Conservation (phyloP, 2,888 invertebrate genomes). For the Coenonympha glycerion region DNA sequence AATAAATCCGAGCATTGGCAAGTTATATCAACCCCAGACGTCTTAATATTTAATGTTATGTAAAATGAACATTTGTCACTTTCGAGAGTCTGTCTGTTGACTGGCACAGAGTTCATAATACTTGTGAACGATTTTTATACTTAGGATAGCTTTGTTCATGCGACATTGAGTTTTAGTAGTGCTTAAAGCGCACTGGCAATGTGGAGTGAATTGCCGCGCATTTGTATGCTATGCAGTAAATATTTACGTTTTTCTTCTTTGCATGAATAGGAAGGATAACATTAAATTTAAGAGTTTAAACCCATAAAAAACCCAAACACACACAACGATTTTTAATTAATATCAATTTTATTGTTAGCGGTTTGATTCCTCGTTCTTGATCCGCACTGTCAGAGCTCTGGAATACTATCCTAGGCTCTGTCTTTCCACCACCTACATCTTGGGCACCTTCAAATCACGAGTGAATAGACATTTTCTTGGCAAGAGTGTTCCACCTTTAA, state of each 20-base stretch:
- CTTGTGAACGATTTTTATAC: conserved; percentile 2
- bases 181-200: background rate
- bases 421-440: no score
- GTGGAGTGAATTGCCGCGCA: background rate
- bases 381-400: no score
- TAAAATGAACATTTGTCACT: conserved; percentile 5
- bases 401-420: no score
- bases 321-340: no score
- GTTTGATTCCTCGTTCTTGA: no score
- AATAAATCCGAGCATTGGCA: conserved; percentile 11
- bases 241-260: background rate
- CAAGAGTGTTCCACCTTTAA: no score
- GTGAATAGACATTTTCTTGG: no score
- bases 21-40: conserved; percentile 12
- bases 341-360: no score
- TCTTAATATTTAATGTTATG: conserved; percentile 15
- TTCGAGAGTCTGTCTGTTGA: background rate
- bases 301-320: no score
- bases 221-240: background rate
- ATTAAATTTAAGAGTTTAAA: no score
- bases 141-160: background rate
- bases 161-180: conserved; percentile 5
- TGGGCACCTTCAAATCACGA: no score
- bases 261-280: background rate
- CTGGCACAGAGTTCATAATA: conserved; percentile 1